These are phyloP conservation scores for Basileuterus tristriatus DNA, from an alignment of 2,797 vertebrate species.

Conservation along the genomic window DNA sequence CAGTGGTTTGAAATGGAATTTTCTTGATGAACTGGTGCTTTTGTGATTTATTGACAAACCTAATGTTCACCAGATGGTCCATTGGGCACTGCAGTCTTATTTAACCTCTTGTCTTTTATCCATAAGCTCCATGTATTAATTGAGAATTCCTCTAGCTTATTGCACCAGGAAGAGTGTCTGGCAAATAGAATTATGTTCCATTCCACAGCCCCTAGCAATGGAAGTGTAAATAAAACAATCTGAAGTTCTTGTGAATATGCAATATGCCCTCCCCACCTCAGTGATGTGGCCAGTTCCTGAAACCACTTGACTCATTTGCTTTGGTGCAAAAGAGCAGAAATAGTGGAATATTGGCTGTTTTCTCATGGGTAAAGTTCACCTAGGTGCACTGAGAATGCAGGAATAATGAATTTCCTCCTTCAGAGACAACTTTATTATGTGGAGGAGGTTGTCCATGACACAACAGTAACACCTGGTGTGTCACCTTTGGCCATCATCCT, in stretches of 20 bases:
- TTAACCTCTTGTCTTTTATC: constrained; percentile 53
- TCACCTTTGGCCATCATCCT: background rate
- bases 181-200: constrained; percentile 30
- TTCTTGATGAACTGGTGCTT: constrained; percentile 70
- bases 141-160: constrained; percentile 39
- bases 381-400: background rate
- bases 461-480: background rate
- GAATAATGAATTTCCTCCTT: background rate
- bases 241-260: background rate
- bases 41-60: constrained; percentile 64
- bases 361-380: background rate
- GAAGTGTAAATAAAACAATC: constrained; percentile 36
- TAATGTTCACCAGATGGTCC: constrained; percentile 72
- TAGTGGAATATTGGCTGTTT: background rate
- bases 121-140: constrained; percentile 21
- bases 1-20: constrained; percentile 64
- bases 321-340: background rate
- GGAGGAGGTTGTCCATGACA: background rate
- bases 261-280: background rate
- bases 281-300: background rate
- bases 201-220: constrained; percentile 24
- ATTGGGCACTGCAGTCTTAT: constrained; percentile 15
- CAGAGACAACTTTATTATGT: background rate
- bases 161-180: constrained; percentile 33
- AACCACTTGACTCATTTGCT: background rate